Conservation (phyloP, 1,140 invertebrate species). For the Lineus longissimus region DNA sequence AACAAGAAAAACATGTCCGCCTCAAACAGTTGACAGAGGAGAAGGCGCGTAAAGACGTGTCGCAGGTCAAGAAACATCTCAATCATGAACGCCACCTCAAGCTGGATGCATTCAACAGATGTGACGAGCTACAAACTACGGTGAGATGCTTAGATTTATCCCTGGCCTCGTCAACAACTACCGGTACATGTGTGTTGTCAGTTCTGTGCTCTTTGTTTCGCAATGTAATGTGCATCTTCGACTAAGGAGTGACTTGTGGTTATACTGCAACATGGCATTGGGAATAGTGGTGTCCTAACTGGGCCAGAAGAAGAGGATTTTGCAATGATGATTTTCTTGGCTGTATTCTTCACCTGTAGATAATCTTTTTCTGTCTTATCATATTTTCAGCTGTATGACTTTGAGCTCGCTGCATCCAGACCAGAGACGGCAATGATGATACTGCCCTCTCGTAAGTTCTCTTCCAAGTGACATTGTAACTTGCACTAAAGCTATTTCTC, state of each 20-base stretch:
- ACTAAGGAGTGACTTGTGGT: background rate
- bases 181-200: background rate
- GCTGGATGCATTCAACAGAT: conserved; percentile 45
- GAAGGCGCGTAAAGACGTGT: conserved; percentile 41
- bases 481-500: no score
- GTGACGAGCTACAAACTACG: conserved; percentile 45
- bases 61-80: conserved; percentile 34
- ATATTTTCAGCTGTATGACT: conserved; percentile 34
- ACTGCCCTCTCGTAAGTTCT: conserved; percentile 23
- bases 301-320: no score
- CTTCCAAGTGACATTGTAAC: background rate
- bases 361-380: no score
- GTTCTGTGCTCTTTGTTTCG: background rate
- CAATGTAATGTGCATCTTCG: background rate
- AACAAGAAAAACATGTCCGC: conserved; percentile 33
- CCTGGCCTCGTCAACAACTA: background rate
- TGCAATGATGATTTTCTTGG: no score
- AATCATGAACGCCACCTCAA: conserved; percentile 42
- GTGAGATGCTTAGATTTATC: conserved; percentile 20
- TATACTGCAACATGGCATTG: background rate
- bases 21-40: conserved; percentile 33
- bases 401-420: conserved; percentile 24
- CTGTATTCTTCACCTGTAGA: no score
- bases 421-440: conserved; percentile 19
- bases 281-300: background rate